A percentile compares a stretch with the other conserved stretches of the same genome.
These are phyloP conservation scores for Tapera naevia DNA, from an alignment of 2,797 vertebrate species.

Conservation along the genomic window DNA sequence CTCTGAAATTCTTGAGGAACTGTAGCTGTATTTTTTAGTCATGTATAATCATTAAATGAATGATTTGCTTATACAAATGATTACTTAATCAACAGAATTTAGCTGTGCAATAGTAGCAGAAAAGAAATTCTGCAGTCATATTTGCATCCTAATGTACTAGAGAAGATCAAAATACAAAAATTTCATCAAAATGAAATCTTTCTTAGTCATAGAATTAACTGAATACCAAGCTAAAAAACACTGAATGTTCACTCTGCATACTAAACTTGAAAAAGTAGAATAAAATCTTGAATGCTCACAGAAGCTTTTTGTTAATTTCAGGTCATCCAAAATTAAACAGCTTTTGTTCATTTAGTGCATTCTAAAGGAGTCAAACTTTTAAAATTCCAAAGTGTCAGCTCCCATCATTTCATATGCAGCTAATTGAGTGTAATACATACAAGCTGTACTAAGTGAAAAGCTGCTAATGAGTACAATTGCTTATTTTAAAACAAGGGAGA, in stretches of 20 bases:
- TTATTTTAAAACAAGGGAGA: conserved; percentile 36
- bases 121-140: not conserved
- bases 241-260: conserved; percentile 71
- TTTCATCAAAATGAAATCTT: no score
- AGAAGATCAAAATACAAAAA: not conserved
- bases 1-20: not conserved
- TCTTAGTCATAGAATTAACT: conserved; percentile 76
- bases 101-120: not conserved
- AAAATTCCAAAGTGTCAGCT: conserved; percentile 76
- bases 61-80: not conserved
- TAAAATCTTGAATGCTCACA: conserved; percentile 70
- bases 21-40: not conserved
- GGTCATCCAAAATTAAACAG: conserved; percentile 73
- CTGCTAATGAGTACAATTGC: conserved; percentile 70
- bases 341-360: conserved; percentile 74
- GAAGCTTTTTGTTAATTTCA: conserved; percentile 70
- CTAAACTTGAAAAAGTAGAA: conserved; percentile 71
- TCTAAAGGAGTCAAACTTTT: conserved; percentile 75
- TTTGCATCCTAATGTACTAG: not conserved
- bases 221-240: conserved; percentile 71
- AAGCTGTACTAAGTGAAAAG: conserved; percentile 58
- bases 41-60: not conserved
- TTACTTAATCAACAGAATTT: not conserved
- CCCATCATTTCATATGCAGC: conserved; percentile 72
- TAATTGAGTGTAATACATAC: conserved; percentile 71